Conservation (phyloP, 2,797 vertebrate genomes). For the Carduelis carduelis region DNA sequence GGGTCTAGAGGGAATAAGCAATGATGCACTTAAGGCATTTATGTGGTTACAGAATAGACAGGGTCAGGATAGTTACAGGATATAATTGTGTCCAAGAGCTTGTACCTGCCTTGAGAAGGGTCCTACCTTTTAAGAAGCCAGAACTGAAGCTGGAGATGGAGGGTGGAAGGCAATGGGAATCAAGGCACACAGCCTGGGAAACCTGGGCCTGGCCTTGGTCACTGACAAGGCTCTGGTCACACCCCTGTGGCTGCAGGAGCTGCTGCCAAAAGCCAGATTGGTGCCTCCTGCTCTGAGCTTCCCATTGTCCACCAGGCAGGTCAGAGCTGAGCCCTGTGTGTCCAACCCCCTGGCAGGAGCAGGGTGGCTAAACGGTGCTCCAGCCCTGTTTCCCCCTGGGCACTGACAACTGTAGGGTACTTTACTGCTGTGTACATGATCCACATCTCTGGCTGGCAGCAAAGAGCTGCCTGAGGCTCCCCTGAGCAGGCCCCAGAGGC, state of each 20-base stretch:
- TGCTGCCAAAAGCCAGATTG: not conserved
- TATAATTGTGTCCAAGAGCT: not conserved
- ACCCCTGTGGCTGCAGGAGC: not conserved
- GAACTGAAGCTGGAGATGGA: not conserved
- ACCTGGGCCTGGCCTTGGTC: not conserved
- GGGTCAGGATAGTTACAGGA: not conserved
- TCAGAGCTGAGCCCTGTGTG: not conserved
- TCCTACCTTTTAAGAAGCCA: not conserved
- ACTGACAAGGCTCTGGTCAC: not conserved
- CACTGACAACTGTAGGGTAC: not conserved
- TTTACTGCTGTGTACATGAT: not conserved
- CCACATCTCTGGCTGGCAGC: not conserved
- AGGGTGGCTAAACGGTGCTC: not conserved
- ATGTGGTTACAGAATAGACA: not conserved
- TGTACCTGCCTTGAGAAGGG: fast-evolving
- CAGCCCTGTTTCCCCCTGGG: not conserved
- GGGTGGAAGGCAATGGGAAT: not conserved
- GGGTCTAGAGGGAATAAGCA: not conserved
- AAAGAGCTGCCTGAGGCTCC: not conserved
- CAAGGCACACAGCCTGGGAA: not conserved
- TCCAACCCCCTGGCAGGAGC: not conserved
- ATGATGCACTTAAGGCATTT: not conserved
- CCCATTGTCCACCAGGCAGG: not conserved
- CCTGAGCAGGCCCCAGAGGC: not conserved
- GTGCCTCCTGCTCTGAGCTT: not conserved